phyloP scores from a whole-genome alignment of 2,888 invertebrate genomes.

The Mythimna vitellina region DNA sequence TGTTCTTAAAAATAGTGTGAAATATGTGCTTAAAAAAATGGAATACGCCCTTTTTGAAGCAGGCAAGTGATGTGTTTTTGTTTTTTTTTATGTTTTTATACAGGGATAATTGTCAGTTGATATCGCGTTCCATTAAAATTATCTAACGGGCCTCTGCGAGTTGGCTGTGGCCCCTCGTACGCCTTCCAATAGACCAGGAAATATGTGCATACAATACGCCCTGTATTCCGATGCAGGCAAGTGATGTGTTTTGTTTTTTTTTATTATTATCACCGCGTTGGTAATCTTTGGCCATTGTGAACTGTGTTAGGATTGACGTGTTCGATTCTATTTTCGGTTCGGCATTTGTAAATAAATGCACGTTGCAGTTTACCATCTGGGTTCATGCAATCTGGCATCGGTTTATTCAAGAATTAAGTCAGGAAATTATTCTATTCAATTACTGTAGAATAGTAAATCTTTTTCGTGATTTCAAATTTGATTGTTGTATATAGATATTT shows the following conservation, averaged over 20 bases:
- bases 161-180: too few relatives aligned
- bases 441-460: background rate
- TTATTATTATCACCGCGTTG: conserved; percentile 10
- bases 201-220: too few relatives aligned
- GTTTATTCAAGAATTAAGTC: background rate
- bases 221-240: conserved; percentile 58
- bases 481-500: too few relatives aligned
- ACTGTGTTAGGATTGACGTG: conserved; percentile 15
- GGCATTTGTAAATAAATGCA: conserved; percentile 38
- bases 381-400: background rate
- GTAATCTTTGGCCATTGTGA: background rate
- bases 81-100: background rate
- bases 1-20: conserved; percentile 16
- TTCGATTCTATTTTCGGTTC: conserved; percentile 11
- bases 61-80: conserved; percentile 44
- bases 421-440: background rate
- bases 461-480: background rate
- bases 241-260: conserved; percentile 21
- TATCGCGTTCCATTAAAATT: too few relatives aligned
- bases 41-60: conserved; percentile 56
- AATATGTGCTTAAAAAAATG: conserved; percentile 40
- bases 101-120: too few relatives aligned
- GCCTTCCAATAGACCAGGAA: background rate
- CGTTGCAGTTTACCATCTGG: conserved; percentile 5
- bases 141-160: too few relatives aligned